Evolutionary conservation across 2,888 invertebrate species (phyloP).

Genomic region (Oithona nana): DNA sequence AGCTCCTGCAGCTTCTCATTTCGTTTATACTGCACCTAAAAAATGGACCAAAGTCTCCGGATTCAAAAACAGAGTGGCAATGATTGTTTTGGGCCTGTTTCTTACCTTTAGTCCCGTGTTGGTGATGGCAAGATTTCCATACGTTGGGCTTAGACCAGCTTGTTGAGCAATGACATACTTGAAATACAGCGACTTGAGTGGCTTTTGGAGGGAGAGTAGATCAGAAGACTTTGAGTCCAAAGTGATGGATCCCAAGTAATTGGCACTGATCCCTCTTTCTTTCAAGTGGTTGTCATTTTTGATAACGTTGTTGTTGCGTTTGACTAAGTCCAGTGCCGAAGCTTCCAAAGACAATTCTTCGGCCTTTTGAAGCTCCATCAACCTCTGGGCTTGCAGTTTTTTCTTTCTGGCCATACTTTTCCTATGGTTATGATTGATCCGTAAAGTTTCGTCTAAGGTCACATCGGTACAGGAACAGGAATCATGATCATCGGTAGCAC

Average conservation of each 20-base stretch:
- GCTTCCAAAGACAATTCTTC: too few species aligned
- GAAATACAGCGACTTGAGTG: constrained; percentile 51
- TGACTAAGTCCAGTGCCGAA: neutral
- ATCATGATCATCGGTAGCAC: neutral
- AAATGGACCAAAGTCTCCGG: neutral
- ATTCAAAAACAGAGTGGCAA: neutral
- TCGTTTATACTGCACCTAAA: neutral
- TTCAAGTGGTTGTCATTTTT: neutral
- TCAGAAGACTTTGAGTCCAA: constrained; percentile 40
- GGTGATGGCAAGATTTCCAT: constrained; percentile 43
- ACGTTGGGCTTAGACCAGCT: constrained; percentile 32
- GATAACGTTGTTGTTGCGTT: neutral
- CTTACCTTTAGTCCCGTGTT: constrained; percentile 18
- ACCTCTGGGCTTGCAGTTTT: neutral
- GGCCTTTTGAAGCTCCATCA: neutral
- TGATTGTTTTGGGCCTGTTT: too few species aligned
- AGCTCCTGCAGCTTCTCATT: constrained; percentile 23
- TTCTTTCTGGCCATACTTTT: neutral
- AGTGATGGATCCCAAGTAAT: constrained; percentile 61
- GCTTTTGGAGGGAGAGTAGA: constrained; percentile 47
- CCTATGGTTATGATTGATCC: neutral
- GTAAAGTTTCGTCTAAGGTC: neutral
- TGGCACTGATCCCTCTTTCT: constrained; percentile 32
- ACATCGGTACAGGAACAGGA: neutral
- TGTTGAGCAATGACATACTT: constrained; percentile 28